Base-by-base conservation (phyloP, 2,113 vertebrate genomes). In the Silurus glanis region DNA sequence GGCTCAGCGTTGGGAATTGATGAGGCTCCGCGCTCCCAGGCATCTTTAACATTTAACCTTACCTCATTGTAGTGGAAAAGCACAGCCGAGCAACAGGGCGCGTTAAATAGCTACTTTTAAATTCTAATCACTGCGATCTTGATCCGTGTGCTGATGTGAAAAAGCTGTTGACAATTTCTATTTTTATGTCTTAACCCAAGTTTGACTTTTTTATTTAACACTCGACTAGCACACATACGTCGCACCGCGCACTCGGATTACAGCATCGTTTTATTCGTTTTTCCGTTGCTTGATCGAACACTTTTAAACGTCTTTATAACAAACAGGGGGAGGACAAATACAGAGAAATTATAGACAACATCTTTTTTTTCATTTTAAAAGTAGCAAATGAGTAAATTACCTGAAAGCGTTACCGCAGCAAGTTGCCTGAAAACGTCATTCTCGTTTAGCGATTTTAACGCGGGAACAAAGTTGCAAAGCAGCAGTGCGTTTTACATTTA, bases 41-140 rank as follows among this genome's bases (percentile, higher is more conserved):
- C 85, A 74, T 56, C 85, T 83, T 83, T 83, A 67, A 87, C 80
- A 83, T 78, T 82, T 86, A 86, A 86, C 85, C 85, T 69, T 58
- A 80, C 53, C 25, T 85, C 55, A 14, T 37, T 64, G 64, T 37
- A 61, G 64, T 16, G 80, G 25, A 59, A n/a, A 82, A 71, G 47
- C 58, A 75, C 28, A 45, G 79, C 53, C 61, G 64, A 69, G 37
- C 19, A 86, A 49, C 8, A 9, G 19, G 12, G n/a, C 37, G 8
- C 14, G 2, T 61, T 82, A 51, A 81, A 74, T 53, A 53, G 59
- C 53, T 80, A 1, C 64, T n/a, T 58, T 51, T 13, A 79, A 55
- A 67, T n/a, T 25, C 4, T 55, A 79, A 56, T 67, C 10, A 2
- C n/a, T 37, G 58, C 17, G n/a, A 62, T 64, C 83, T 23, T 62